Conservation (phyloP, 1,140 invertebrate genomes). For the Tetranychus urticae region DNA sequence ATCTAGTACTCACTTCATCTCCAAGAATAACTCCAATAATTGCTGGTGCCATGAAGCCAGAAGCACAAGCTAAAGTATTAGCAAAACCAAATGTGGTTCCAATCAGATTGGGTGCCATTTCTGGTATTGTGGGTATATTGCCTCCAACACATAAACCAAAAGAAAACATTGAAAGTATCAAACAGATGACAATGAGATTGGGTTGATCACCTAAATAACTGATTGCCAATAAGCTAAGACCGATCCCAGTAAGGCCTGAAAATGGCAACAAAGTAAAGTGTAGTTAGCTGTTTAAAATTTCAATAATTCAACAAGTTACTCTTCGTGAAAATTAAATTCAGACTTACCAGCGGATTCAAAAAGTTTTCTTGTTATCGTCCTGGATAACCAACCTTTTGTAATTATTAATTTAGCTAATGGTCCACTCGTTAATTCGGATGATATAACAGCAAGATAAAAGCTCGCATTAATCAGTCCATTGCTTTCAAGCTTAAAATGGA, state of each 20-base stretch:
- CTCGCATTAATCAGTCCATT: constrained; percentile 2
- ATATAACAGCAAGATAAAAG: neutral
- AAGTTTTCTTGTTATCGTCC: constrained; percentile 13
- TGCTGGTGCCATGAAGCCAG: constrained; percentile 3
- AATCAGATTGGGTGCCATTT: constrained; percentile 1
- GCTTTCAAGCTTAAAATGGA: constrained; percentile 3
- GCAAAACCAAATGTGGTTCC: constrained; percentile 4
- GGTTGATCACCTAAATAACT: neutral
- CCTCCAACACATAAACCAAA: constrained; percentile 11
- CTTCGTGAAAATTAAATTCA: neutral
- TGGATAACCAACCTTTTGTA: neutral
- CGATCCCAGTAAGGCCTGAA: neutral
- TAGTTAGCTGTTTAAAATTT: too few species aligned
- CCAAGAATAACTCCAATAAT: constrained; percentile 1
- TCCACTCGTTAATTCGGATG: neutral
- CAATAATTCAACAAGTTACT: too few species aligned
- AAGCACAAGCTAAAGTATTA: neutral
- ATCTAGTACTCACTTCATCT: neutral
- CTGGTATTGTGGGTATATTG: constrained; percentile 7
- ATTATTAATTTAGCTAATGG: neutral
- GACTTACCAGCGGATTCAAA: constrained; percentile 13
- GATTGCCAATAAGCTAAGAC: neutral
- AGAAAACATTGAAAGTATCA: constrained; percentile 3
- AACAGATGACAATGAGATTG: neutral
- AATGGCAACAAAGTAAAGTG: too few species aligned